Conservation (phyloP, 1,140 invertebrate genomes). For the Platorchestia sp. region DNA sequence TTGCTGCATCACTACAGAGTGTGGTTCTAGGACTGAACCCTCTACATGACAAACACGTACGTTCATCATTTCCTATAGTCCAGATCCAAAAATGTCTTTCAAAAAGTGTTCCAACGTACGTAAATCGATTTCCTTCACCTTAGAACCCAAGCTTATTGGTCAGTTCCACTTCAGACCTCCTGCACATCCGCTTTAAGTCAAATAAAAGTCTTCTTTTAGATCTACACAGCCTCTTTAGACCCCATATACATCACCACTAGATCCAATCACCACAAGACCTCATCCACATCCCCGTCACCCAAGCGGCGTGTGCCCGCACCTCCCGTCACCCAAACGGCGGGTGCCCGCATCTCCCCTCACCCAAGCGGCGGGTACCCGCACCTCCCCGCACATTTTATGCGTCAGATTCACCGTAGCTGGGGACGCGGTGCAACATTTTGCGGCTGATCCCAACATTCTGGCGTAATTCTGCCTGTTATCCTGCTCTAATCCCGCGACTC, state of each 20-base stretch:
- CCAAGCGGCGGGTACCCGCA: neutral
- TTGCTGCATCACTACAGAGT: no score
- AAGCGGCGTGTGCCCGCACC: no score
- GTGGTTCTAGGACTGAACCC: no score
- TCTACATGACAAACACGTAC: no score
- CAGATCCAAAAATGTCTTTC: no score
- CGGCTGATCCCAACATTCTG: constrained; percentile 40
- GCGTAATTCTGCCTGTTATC: constrained; percentile 47
- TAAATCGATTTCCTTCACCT: neutral
- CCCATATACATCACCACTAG: neutral
- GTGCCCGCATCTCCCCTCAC: neutral
- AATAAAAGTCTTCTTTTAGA: no score
- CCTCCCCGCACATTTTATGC: neutral
- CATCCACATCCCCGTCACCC: neutral
- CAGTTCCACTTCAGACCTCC: neutral
- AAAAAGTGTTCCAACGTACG: no score
- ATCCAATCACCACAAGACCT: neutral
- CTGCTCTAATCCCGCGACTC: constrained; percentile 26
- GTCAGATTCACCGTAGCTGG: neutral
- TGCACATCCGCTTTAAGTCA: neutral
- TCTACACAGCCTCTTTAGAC: neutral
- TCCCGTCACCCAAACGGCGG: no score
- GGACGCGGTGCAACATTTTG: constrained; percentile 14
- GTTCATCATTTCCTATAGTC: no score
- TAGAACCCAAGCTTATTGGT: neutral